A percentile compares a stretch with the other conserved stretches of the same genome.
Evolutionary conservation across 1,140 invertebrate genomes (phyloP).

Genomic region (Lithobius niger): DNA sequence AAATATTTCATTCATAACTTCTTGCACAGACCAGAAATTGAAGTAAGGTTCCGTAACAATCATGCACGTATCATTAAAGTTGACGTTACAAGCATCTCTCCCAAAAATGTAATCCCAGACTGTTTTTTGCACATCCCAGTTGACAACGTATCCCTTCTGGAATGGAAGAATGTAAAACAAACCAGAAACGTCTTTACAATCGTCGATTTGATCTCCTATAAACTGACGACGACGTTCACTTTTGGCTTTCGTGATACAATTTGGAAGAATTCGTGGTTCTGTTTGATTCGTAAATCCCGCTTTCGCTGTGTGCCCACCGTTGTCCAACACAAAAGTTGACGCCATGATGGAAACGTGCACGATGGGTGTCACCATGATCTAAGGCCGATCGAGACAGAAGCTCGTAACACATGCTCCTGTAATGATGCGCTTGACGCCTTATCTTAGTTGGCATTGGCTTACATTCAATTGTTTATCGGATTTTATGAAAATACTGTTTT

Average conservation of each 20-base stretch:
- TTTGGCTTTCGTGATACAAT: constrained; percentile 97
- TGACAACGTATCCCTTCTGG: constrained; percentile 88
- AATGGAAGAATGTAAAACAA: constrained; percentile 88
- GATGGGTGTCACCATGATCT: no score
- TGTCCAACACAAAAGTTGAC: constrained; percentile 28
- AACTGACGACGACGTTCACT: constrained; percentile 85
- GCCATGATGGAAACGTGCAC: no score
- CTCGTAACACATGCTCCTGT: no score
- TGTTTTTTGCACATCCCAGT: constrained; percentile 91
- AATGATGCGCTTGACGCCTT: no score
- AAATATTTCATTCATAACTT: constrained; percentile 86
- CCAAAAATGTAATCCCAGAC: constrained; percentile 95
- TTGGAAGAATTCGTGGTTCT: constrained; percentile 57
- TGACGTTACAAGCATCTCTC: constrained; percentile 66
- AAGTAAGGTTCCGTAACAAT: constrained; percentile 91
- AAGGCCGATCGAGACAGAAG: no score
- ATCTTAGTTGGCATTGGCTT: no score
- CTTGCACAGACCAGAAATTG: constrained; percentile 85
- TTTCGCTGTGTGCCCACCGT: constrained; percentile 31
- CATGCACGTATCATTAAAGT: constrained; percentile 45
- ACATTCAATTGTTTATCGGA: no score
- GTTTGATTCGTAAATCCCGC: constrained; percentile 29
- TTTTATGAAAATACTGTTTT: no score
- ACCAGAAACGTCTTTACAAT: constrained; percentile 88
- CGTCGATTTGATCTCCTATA: constrained; percentile 84